These are phyloP conservation scores for Podabrus alpinus DNA, from an alignment of 2,888 invertebrate genomes.

Conservation along the genomic window DNA sequence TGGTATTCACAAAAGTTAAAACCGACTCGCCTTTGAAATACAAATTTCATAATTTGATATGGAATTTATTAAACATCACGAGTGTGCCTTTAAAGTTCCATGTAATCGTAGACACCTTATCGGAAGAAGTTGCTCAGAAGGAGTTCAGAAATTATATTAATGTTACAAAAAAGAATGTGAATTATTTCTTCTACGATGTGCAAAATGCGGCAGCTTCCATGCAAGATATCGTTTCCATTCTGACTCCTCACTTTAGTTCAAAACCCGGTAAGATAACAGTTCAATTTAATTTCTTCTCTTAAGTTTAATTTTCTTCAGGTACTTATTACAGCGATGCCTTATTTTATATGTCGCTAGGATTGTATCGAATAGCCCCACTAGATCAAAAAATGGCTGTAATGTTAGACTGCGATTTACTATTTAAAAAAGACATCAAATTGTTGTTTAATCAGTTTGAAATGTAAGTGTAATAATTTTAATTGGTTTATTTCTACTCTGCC, in stretches of 20 bases:
- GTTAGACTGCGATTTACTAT: slow-evolving; percentile 78
- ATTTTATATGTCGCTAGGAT: slow-evolving; percentile 76
- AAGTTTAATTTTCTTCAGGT: slow-evolving; percentile 51
- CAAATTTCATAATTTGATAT: slow-evolving; percentile 59
- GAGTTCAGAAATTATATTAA: slow-evolving; percentile 43
- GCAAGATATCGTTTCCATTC: slow-evolving; percentile 65
- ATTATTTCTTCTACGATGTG: slow-evolving; percentile 64
- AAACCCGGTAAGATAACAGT: slow-evolving; percentile 60
- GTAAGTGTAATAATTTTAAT: slow-evolving; percentile 45
- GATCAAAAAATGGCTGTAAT: slow-evolving; percentile 67
- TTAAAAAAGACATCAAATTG: slow-evolving; percentile 68
- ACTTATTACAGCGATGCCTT: slow-evolving; percentile 79
- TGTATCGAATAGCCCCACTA: slow-evolving; percentile 69
- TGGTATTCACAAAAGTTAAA: slow-evolving; percentile 63
- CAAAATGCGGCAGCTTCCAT: slow-evolving; percentile 63
- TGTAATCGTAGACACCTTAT: slow-evolving; percentile 65
- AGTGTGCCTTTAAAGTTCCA: slow-evolving; percentile 62
- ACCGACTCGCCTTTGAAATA: slow-evolving; percentile 58
- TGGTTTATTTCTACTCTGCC: background rate
- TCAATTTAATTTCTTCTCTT: background rate
- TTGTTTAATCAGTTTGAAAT: slow-evolving; percentile 69
- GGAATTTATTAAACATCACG: slow-evolving; percentile 58
- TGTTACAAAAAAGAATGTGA: slow-evolving; percentile 50
- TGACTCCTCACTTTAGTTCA: slow-evolving; percentile 74
- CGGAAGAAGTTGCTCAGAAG: slow-evolving; percentile 60